phyloP scores from a whole-genome alignment of 2,888 invertebrate species.

The Imbricaverruca yamaguchii region DNA sequence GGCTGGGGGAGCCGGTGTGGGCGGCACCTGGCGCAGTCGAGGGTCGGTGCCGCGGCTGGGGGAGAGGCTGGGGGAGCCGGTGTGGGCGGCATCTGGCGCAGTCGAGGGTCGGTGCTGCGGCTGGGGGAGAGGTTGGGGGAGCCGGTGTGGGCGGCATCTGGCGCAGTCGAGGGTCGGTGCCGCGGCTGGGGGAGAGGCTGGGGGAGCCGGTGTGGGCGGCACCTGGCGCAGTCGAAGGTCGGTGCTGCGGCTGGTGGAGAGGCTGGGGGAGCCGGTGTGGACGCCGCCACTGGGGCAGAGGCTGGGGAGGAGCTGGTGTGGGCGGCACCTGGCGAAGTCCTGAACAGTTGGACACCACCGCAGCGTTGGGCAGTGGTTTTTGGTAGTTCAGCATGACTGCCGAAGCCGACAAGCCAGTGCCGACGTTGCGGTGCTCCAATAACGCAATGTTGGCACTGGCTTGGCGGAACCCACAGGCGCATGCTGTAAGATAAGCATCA shows the following conservation, averaged over 20 bases:
- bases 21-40: not conserved
- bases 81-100: not conserved
- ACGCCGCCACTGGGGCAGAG: not conserved
- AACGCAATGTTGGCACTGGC: too few species aligned
- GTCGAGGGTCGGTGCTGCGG: not conserved
- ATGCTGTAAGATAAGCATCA: too few species aligned
- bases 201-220: not conserved
- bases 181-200: not conserved
- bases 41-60: not conserved
- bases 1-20: not conserved
- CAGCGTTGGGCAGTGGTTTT: too few species aligned
- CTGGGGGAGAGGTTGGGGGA: not conserved
- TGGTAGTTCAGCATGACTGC: too few species aligned
- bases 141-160: not conserved
- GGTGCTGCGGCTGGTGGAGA: not conserved
- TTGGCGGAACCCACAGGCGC: too few species aligned
- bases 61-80: not conserved
- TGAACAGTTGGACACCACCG: too few species aligned
- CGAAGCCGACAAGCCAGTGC: too few species aligned
- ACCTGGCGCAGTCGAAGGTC: not conserved
- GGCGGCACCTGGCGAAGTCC: too few species aligned
- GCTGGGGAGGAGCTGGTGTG: not conserved
- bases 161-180: not conserved
- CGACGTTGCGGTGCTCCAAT: too few species aligned
- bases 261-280: not conserved